Base-by-base conservation (phyloP, 2,113 vertebrate genomes). In the Elgaria multicarinata region DNA sequence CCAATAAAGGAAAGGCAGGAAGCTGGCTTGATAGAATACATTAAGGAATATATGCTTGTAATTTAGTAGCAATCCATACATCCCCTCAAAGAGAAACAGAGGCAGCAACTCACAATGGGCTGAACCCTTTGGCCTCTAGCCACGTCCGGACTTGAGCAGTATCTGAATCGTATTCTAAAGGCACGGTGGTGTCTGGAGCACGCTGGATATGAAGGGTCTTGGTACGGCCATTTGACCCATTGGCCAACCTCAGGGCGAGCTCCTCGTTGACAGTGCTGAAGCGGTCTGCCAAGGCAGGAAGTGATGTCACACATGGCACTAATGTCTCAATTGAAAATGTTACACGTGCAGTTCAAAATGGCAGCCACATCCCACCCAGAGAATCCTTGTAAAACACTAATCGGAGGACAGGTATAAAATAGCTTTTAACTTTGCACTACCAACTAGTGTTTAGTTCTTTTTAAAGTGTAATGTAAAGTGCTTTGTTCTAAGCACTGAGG, bases 111-210 rank as follows among this genome's bases (percentile, higher is more conserved):
- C 89, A 96, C 96, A 87, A 55, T 0, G 97, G 93, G 75, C 93
- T 97, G 89, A 99, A 99, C 86, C 98, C 98, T 87, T 98, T 99
- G 90, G 97, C 97, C 62, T 95, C 91, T 42, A 99, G 97, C 98
- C 98, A 99, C 39, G 96, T 93, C 1, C 93, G 95, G 81, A 98
- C 98, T 66, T 98, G 98, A 31, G 95, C 89, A 1, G 94, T 93
- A 39, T 96, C 94, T 31, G 98, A 99, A 93, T 96, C 93, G 93
- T 94, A 97, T 92, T 96, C 96, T 93, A 95, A 93, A 5, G 97
- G 97, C 1, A 58, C 87, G 84, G 12, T 85, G 85, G 10, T 86
- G 91, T 4, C 85, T 12, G 55, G 50, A 3, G 85, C 28, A 44
- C 33, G 86, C 1, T 44, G 93, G 93, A 89, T 93, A 78, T 96